A percentile compares a stretch with the other conserved stretches of the same genome.
Evolutionary conservation across 2,113 vertebrate genomes (phyloP).

Genomic region (Engraulis encrasicolus): DNA sequence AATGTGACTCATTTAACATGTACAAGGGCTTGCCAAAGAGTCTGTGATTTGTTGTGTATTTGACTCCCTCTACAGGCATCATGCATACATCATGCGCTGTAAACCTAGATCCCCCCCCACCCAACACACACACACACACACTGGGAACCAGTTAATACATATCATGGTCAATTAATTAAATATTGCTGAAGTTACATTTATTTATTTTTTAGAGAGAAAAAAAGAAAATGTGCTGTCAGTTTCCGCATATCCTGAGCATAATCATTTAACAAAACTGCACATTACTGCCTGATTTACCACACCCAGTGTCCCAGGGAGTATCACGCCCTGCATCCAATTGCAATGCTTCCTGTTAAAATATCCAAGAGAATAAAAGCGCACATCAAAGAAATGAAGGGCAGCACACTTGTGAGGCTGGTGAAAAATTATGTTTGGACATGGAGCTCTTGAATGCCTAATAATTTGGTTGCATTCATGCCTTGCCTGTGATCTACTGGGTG

Average conservation of each 20-base stretch:
- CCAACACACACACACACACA: too few relatives aligned
- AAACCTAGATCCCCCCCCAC: too few relatives aligned
- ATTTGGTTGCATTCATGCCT: slow-evolving; percentile 46
- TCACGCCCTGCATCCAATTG: not conserved
- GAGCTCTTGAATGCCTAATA: slow-evolving; percentile 24
- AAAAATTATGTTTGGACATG: not conserved
- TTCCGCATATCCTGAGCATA: not conserved
- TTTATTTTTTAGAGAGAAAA: too few relatives aligned
- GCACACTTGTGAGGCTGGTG: not conserved
- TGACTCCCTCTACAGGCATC: too few relatives aligned
- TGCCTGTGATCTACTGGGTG: slow-evolving; percentile 61
- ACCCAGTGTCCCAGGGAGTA: not conserved
- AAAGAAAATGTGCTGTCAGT: not conserved
- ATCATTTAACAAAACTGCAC: not conserved
- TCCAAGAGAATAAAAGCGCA: not conserved
- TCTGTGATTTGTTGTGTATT: too few relatives aligned
- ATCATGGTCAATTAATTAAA: too few relatives aligned
- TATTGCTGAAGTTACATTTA: too few relatives aligned
- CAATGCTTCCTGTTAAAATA: not conserved
- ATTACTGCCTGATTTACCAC: not conserved
- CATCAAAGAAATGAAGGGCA: not conserved
- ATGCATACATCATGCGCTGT: too few relatives aligned
- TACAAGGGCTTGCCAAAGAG: too few relatives aligned
- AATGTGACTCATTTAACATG: too few relatives aligned
- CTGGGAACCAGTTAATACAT: too few relatives aligned